Base-by-base conservation (phyloP, 2,888 invertebrate genomes). In the Drosophila percnosoma region DNA sequence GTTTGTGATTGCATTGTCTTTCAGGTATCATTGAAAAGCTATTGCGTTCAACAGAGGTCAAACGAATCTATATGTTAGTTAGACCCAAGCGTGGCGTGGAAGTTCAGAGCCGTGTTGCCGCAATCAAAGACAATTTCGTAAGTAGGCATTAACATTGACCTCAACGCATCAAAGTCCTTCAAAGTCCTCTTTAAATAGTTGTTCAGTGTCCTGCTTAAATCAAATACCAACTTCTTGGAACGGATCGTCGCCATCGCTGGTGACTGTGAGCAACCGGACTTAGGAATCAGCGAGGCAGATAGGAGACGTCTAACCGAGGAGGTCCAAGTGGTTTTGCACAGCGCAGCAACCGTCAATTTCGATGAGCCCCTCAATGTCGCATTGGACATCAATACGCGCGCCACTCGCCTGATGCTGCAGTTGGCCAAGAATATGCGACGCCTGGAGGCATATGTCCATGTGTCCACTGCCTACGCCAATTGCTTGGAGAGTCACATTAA, bases 381-480 rank as follows among this genome's bases (percentile, higher is more conserved):
- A 18, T 27, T 55, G 36, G 18, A 38, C 27, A 38, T 55, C 8
- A 55, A 29, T 27, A 55, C 38, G 7, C 54, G 38, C 4, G 27
- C 27, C 27, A 38, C 38, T 38, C 27, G n/a, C 4, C 38, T n/a
- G 6, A 11, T 38, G 13, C 4, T 8, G n/a, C 55, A 29, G 5
- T 13, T 55, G 55, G 29, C 55, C 13, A 55, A 55, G 55, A 13
- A n/a, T n/a, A 40, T 40, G 55, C 38, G 29, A 15, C n/a, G 38
- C n/a, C 38, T 29, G 15, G n/a, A 29, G 29, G 13, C n/a, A 36
- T 54, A 3, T 38, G 54, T 54, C 1, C 36, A 54, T 52, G 21
- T 52, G 21, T 52, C 52, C 21, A 52, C 33, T 7, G 54, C 54
- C 24, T 54, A 4, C 6, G 38, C 54, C 2, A 54, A 11, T 18